Conservation (phyloP, 2,113 vertebrate genomes). For the Myxocyprinus asiaticus region DNA sequence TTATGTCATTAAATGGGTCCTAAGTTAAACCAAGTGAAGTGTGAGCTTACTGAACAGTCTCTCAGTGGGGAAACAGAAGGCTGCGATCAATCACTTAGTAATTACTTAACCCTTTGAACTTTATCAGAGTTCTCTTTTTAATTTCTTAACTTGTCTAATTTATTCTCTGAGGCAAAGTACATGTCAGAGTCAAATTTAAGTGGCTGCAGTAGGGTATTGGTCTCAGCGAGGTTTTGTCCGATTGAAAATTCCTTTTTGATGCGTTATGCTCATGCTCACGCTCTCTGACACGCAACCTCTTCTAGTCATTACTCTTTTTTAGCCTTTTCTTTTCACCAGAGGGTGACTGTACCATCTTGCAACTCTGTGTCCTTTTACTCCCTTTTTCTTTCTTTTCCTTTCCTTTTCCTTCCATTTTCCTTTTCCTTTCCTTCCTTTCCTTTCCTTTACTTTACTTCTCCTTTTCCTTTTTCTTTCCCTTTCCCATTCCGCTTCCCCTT, state of each 20-base stretch:
- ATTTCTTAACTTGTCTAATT: conserved; percentile 10
- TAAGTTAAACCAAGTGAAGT: conserved; percentile 56
- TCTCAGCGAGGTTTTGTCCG: conserved; percentile 35
- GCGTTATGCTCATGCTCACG: not conserved
- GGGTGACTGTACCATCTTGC: not conserved
- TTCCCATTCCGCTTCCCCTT: too few relatives aligned
- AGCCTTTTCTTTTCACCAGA: not conserved
- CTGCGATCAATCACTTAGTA: too few relatives aligned
- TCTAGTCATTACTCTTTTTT: conserved; percentile 11
- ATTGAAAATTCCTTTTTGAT: conserved; percentile 26
- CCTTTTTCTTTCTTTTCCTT: conserved; percentile 21
- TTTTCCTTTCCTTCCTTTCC: too few relatives aligned
- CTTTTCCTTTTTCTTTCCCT: too few relatives aligned
- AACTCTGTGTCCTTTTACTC: not conserved
- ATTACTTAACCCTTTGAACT: not conserved
- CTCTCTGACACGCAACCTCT: not conserved
- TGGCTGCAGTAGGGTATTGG: conserved; percentile 39
- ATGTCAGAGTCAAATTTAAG: conserved; percentile 4
- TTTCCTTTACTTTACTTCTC: too few relatives aligned
- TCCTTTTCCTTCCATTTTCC: too few relatives aligned
- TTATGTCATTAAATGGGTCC: conserved; percentile 54
- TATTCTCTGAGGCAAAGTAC: not conserved
- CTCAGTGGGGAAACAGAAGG: not conserved
- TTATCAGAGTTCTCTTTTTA: conserved; percentile 15
- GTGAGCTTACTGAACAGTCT: conserved; percentile 57